A percentile compares a stretch with the other conserved stretches of the same genome.
These are phyloP conservation scores for Barnardius zonarius DNA, from an alignment of 2,113 vertebrate genomes.

Conservation along the genomic window DNA sequence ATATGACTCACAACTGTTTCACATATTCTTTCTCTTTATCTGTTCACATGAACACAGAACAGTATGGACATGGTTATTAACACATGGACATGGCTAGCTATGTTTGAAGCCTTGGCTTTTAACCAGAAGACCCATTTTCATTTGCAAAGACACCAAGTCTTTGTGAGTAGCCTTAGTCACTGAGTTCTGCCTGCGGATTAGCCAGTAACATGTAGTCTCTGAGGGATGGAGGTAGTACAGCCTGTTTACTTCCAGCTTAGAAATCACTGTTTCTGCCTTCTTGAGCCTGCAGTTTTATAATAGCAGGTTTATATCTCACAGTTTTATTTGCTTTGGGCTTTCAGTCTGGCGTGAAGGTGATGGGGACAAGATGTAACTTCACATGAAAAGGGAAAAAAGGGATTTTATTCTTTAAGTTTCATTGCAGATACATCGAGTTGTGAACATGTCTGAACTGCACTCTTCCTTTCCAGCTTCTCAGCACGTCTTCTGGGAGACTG, in stretches of 20 bases:
- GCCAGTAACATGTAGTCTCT: too few species aligned
- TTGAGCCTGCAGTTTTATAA: not conserved
- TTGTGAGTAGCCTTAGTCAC: not conserved
- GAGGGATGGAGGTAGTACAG: not conserved
- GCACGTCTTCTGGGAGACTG: not conserved
- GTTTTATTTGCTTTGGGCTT: not conserved
- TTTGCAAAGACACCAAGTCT: not conserved
- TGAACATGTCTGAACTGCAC: not conserved
- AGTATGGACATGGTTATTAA: not conserved
- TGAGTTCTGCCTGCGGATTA: accelerated
- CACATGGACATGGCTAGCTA: not conserved
- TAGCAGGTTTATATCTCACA: not conserved
- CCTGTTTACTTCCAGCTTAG: not conserved
- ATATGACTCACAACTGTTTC: not conserved
- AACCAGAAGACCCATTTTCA: not conserved
- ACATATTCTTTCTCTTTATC: not conserved
- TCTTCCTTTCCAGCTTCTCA: not conserved
- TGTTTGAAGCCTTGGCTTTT: not conserved
- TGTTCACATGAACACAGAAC: not conserved
- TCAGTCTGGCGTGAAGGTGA: not conserved
- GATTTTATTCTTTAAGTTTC: not conserved
- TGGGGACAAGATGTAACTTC: not conserved
- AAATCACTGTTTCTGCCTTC: not conserved
- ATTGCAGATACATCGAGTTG: accelerated
- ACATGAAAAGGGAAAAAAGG: not conserved